Evolutionary conservation across 2,113 vertebrate species (phyloP).

Genomic region (Sinocyclocheilus anophthalmus): DNA sequence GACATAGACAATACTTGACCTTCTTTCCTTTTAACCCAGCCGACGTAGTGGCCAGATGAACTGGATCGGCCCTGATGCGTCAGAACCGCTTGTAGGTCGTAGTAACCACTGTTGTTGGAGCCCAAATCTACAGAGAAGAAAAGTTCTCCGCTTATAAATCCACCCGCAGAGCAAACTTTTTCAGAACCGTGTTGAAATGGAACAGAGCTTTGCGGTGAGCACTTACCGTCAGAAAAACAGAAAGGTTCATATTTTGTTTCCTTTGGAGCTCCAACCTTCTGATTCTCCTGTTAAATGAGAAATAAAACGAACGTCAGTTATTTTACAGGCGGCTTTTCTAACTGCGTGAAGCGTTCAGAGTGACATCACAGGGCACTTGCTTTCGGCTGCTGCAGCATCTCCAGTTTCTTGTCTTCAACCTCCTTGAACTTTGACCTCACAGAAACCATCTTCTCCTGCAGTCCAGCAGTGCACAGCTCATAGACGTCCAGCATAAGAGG

Average conservation of each 20-base stretch:
- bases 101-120: slow-evolving; percentile 97
- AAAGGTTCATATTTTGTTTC: slow-evolving; percentile 90
- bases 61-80: slow-evolving; percentile 98
- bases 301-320: neutral
- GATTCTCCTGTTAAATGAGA: slow-evolving; percentile 58
- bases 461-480: slow-evolving; percentile 89
- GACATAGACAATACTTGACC: slow-evolving; percentile 71
- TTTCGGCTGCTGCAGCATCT: slow-evolving; percentile 83
- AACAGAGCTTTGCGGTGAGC: slow-evolving; percentile 39
- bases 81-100: slow-evolving; percentile 95
- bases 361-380: slow-evolving; percentile 64
- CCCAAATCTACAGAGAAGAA: slow-evolving; percentile 80
- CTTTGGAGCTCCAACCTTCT: slow-evolving; percentile 71
- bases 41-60: slow-evolving; percentile 96
- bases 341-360: neutral
- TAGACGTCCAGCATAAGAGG: slow-evolving; percentile 99
- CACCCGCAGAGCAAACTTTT: neutral
- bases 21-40: slow-evolving; percentile 99
- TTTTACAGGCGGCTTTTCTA: no score
- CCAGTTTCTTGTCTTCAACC: slow-evolving; percentile 91
- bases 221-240: slow-evolving; percentile 92
- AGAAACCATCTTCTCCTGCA: slow-evolving; percentile 94
- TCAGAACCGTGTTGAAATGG: no score
- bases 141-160: neutral
- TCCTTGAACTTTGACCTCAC: slow-evolving; percentile 95